phyloP scores from a whole-genome alignment of 2,797 vertebrate genomes.

The Botia almorhae region DNA sequence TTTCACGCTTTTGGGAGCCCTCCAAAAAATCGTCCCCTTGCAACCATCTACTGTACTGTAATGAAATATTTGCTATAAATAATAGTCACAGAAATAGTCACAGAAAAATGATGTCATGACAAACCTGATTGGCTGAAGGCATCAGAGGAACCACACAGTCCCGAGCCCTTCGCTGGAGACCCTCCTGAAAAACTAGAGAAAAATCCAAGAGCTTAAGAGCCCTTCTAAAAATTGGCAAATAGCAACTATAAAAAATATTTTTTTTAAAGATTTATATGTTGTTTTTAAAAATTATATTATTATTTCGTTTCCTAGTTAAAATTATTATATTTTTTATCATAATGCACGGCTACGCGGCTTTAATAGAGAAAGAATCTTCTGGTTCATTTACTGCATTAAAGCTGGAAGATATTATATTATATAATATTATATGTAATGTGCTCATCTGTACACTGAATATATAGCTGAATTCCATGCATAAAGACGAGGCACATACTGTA shows the following conservation, averaged over 20 bases:
- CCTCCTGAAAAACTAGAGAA: background rate
- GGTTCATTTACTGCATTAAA: background rate
- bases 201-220: background rate
- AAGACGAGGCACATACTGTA: background rate
- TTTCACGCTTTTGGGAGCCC: slow-evolving; percentile 8
- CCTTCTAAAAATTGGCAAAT: background rate
- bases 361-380: background rate
- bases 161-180: background rate
- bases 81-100: background rate
- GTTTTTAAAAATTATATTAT: no score
- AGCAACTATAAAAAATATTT: no score
- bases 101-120: background rate
- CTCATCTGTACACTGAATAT: background rate
- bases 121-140: background rate
- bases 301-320: no score
- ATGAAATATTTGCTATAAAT: background rate
- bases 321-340: no score
- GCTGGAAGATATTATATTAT: background rate
- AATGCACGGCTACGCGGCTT: no score
- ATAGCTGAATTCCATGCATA: background rate
- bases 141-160: background rate
- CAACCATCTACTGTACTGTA: background rate
- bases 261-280: no score
- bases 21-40: background rate
- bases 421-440: background rate